Conservation (phyloP, 2,888 invertebrate genomes). For the Antitype chi region DNA sequence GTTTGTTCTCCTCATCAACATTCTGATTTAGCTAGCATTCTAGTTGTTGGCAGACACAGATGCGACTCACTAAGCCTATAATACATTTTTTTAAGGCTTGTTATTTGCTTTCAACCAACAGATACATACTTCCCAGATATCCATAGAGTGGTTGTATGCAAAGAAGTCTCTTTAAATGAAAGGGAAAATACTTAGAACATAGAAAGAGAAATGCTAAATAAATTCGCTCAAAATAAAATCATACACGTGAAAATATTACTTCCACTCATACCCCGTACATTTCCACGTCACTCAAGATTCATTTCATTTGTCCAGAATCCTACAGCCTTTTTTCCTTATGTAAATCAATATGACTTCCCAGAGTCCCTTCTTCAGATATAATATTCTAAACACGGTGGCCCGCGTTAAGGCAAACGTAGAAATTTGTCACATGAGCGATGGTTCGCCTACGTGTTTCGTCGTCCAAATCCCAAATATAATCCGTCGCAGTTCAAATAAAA, state of each 20-base stretch:
- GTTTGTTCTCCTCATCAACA: not conserved
- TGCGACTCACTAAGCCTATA: not conserved
- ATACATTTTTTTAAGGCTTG: not conserved
- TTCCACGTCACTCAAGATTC: conserved; percentile 65
- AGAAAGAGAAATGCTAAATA: conserved; percentile 26
- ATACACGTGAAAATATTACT: conserved; percentile 28
- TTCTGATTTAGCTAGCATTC: not conserved
- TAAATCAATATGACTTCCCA: conserved; percentile 87
- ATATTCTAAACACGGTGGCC: conserved; percentile 89
- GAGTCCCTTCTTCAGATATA: conserved; percentile 82
- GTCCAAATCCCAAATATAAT: conserved; percentile 90
- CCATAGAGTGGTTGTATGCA: not conserved
- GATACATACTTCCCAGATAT: not conserved
- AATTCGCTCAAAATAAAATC: conserved; percentile 17
- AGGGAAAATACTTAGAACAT: not conserved
- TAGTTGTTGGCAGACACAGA: not conserved
- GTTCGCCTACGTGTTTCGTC: conserved; percentile 90
- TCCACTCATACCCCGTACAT: conserved; percentile 37
- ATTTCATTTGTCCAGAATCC: conserved; percentile 70
- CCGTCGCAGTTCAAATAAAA: conserved; percentile 87
- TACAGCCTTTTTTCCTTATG: conserved; percentile 79
- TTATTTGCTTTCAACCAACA: not conserved
- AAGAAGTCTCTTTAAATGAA: not conserved
- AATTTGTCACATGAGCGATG: conserved; percentile 91
- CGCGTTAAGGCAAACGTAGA: conserved; percentile 90